Evolutionary conservation across 2,113 vertebrate species (phyloP), one percentile per base, ranked within the genome.

Genomic region (Menura novaehollandiae): DNA sequence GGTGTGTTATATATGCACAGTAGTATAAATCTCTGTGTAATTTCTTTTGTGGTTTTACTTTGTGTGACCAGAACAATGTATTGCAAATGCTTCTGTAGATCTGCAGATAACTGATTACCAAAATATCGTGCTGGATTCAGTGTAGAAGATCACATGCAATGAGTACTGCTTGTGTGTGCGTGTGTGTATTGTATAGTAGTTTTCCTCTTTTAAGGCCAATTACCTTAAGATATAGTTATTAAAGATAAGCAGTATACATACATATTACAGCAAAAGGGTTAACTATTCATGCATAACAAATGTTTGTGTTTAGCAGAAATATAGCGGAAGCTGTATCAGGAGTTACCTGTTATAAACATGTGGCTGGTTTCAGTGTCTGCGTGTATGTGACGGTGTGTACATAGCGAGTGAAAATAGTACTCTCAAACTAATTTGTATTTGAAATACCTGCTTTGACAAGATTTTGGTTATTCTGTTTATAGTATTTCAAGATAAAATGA

Each of bases 11-110:
- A 30, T 91, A 43, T 46, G 52, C 63, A 56, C 68, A 81, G 33
- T 11, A 59, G 30, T 56, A 94, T 86, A 96, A 94, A 89, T 95
- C 28, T 85, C 55, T 85, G 26, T 78, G 13, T 93, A 88, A 87
- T 87, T 95, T 87, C 66, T 96, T 93, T 30, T 55, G 28, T 82
- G 56, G 18, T 47, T 71, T 93, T 86, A 68, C 22, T 72, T 95
- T 79, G 7, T 88, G 15, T 91, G 93, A 28, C 28, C n/a, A 72
- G 47, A 85, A 24, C 88, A 68, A 15, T 85, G 23, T 81, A 35
- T 91, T 83, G 21, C 47, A 89, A 55, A 78, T 85, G 23, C 30
- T 90, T 55, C n/a, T 63, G 47, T 87, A 85, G 51, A 71, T 93
- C 22, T 91, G 87, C 88, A 67, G 87, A 68, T n/a, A 94, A 44